Conservation (phyloP, 2,888 invertebrate species). For the Tetragonisca angustula region DNA sequence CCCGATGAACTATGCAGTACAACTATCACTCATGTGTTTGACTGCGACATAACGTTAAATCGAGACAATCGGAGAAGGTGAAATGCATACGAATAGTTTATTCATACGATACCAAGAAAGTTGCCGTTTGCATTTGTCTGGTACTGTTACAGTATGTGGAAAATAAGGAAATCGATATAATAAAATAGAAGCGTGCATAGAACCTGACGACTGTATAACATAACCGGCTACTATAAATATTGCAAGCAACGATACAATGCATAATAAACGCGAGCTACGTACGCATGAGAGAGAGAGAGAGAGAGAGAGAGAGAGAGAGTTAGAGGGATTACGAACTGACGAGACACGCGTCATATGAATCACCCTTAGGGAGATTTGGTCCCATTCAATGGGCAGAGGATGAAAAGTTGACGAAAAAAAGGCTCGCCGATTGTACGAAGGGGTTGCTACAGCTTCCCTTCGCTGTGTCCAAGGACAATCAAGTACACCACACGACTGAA, state of each 20-base stretch:
- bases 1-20: neutral
- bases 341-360: slow-evolving; percentile 67
- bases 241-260: slow-evolving; percentile 40
- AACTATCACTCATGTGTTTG: neutral
- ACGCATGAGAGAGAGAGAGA: neutral
- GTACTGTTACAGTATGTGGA: neutral
- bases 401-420: slow-evolving; percentile 62
- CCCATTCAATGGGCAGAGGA: slow-evolving; percentile 61
- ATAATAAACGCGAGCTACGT: slow-evolving; percentile 16
- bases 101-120: neutral
- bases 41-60: neutral
- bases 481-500: slow-evolving; percentile 13
- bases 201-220: slow-evolving; percentile 29
- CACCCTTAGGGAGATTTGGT: slow-evolving; percentile 67
- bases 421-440: slow-evolving; percentile 54
- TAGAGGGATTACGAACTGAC: slow-evolving; percentile 38
- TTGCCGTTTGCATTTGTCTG: neutral
- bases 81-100: neutral
- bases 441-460: slow-evolving; percentile 46
- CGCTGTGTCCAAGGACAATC: slow-evolving; percentile 1
- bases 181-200: slow-evolving; percentile 34
- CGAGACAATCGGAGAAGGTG: neutral
- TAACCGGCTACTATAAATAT: slow-evolving; percentile 42
- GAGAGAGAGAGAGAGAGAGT: too few relatives aligned
- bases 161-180: slow-evolving; percentile 45